Percentiles rank a stretch among this genome's conserved stretches.
Evolutionary conservation across 2,797 vertebrate species (phyloP).

Genomic region (Ctenosaura bakeri): DNA sequence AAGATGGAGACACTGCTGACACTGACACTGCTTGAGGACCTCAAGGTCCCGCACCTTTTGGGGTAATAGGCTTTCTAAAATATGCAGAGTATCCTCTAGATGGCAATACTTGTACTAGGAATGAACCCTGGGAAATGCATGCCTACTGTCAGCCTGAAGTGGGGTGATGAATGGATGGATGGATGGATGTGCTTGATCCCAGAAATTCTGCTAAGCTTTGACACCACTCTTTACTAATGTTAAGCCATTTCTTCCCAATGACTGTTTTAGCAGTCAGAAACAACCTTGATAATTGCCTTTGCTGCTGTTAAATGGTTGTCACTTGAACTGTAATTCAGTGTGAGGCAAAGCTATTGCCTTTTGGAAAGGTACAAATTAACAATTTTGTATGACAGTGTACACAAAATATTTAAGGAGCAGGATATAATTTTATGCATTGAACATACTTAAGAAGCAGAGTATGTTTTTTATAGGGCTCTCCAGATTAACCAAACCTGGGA

Average conservation of each 20-base stretch:
- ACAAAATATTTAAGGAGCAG: not conserved
- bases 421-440: not conserved
- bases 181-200: not conserved
- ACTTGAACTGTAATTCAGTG: not conserved
- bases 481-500: too few relatives aligned
- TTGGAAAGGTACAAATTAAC: slow-evolving; percentile 6
- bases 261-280: not conserved
- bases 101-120: too few relatives aligned
- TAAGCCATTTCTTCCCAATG: not conserved
- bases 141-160: not conserved
- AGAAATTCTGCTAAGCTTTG: too few relatives aligned
- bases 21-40: too few relatives aligned
- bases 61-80: too few relatives aligned
- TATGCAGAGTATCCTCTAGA: too few relatives aligned
- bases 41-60: too few relatives aligned
- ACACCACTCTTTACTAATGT: not conserved
- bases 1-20: too few relatives aligned
- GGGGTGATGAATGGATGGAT: not conserved
- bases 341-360: not conserved
- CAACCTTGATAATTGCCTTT: not conserved
- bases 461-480: not conserved
- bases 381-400: not conserved
- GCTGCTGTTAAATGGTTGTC: not conserved
- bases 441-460: not conserved
- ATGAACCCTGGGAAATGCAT: too few relatives aligned